phyloP scores from a whole-genome alignment of 2,113 vertebrate species.

The Genyomyrus donnyi region DNA sequence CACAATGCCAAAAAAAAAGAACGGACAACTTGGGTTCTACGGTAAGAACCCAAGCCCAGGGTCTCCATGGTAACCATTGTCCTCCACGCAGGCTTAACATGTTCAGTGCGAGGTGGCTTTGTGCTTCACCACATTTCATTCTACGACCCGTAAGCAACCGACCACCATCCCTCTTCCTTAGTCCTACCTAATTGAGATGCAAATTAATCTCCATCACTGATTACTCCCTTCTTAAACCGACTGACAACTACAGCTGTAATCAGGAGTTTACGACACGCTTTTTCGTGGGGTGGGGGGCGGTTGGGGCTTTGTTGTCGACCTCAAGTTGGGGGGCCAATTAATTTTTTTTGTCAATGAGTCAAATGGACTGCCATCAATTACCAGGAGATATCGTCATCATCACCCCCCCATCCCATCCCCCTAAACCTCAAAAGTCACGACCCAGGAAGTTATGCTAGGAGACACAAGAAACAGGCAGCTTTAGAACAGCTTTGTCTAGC shows the following conservation, averaged over 20 bases:
- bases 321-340: not conserved
- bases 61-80: conserved; percentile 86
- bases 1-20: conserved; percentile 56
- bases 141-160: conserved; percentile 62
- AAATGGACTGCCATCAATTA: not conserved
- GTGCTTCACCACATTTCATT: conserved; percentile 78
- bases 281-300: conserved; percentile 27
- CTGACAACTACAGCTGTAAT: conserved; percentile 92
- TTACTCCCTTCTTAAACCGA: conserved; percentile 85
- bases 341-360: conserved; percentile 8
- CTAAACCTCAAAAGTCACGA: not conserved
- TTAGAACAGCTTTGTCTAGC: not conserved
- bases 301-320: conserved; percentile 21
- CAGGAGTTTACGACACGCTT: conserved; percentile 64
- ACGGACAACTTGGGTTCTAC: conserved; percentile 56
- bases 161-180: conserved; percentile 64
- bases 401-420: not conserved
- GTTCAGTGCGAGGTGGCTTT: conserved; percentile 66
- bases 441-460: not conserved
- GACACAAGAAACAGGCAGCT: not conserved
- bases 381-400: not conserved
- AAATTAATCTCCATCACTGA: conserved; percentile 90
- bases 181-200: conserved; percentile 85
- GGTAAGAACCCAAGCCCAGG: conserved; percentile 54
- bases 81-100: conserved; percentile 66